Base-by-base conservation (phyloP, 2,888 invertebrate species). In the Melieria picta region DNA sequence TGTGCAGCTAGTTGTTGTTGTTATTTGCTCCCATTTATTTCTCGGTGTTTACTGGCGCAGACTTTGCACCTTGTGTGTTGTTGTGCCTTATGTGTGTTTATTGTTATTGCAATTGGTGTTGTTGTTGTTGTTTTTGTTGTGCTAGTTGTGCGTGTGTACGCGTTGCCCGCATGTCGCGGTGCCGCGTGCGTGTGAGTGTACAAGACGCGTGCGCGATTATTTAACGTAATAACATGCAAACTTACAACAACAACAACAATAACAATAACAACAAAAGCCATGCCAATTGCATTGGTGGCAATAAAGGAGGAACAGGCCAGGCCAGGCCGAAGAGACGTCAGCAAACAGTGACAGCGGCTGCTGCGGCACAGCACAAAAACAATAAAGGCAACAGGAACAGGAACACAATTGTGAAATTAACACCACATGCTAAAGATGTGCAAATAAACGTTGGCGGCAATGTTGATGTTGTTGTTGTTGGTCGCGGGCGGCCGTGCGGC, bases 151-250 rank as follows among this genome's bases (percentile, higher is more conserved):
- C 50, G 11, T 45, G 50, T 68, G n/a, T 61, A 52, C 42, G n/a
- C 62, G 45, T 57, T 30, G 30, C 30, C 10, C 11, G 11, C 52
- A 30, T 47, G 46, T 66, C 7, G 4, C 13, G 9, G 9, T 9
- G 11, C 30, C 5, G 30, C 56, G 7, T 56, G 42, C 16, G 13
- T 10, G 45, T 60, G 64, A 65, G 47, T 57, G 61, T 63, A 52
- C 55, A 70, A 69, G 71, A 66, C 74, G 72, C 72, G 74, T 74
- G 74, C 69, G 72, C 72, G 70, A 74, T 71, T 74, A 74, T 74
- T 74, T 74, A 71, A 72, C 71, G 63, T 72, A 71, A 69, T 71
- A 72, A 72, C 62, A 71, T 71, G 74, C 66, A 69, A 71, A 66
- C 72, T 60, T 72, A 61, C 72, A 58, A 65, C 46, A 64, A 65